Evolutionary conservation across 2,113 vertebrate species (phyloP).

Genomic region (Lepus americanus): DNA sequence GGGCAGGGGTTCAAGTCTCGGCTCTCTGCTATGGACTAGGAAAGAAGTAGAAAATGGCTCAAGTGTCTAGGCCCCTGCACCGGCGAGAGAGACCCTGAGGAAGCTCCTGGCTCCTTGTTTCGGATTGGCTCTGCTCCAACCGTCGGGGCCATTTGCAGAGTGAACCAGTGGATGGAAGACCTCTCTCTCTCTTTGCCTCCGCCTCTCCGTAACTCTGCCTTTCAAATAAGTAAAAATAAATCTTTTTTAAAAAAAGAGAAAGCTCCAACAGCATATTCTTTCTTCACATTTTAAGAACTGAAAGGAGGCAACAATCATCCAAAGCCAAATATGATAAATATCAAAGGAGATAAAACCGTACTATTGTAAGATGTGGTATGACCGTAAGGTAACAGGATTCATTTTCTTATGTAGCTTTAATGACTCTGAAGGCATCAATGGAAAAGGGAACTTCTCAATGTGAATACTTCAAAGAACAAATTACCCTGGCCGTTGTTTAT

Average conservation of each 20-base stretch:
- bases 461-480: slow-evolving; percentile 19
- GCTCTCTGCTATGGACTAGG: too few relatives aligned
- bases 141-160: too few relatives aligned
- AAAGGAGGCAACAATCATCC: slow-evolving; percentile 41
- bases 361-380: neutral
- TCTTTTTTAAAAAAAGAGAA: neutral
- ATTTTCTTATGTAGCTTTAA: slow-evolving; percentile 37
- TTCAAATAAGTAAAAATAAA: too few relatives aligned
- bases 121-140: too few relatives aligned
- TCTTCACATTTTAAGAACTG: slow-evolving; percentile 51
- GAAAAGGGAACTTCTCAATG: neutral
- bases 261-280: neutral
- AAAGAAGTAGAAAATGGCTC: too few relatives aligned
- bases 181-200: too few relatives aligned
- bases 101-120: too few relatives aligned
- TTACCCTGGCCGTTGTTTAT: slow-evolving; percentile 16
- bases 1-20: too few relatives aligned
- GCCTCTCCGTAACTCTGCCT: too few relatives aligned
- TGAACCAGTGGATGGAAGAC: too few relatives aligned
- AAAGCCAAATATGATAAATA: slow-evolving; percentile 47
- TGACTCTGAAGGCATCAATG: neutral
- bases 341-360: slow-evolving; percentile 45
- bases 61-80: too few relatives aligned
- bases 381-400: slow-evolving; percentile 14
- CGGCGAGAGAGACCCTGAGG: too few relatives aligned